Evolutionary conservation across 2,113 vertebrate genomes (phyloP), one percentile per base, ranked within the genome.

Genomic region (Paracanthobrama guichenoti): DNA sequence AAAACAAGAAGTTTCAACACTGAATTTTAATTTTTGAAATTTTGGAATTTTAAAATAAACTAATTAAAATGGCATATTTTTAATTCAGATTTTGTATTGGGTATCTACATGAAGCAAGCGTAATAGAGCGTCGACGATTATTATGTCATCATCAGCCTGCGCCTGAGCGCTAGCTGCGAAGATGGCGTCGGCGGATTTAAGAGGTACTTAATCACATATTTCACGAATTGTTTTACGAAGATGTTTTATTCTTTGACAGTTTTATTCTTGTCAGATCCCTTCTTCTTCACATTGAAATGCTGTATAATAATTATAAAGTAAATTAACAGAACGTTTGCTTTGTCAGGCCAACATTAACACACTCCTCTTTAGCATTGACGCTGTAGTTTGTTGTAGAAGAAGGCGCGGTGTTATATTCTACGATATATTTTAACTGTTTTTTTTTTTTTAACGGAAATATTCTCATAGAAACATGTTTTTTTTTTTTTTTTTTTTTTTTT

Each of bases 131-230:
- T 20, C 57, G 39, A 64, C 57, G 24, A 13, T 26, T 1, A 6
- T 46, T 24, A 2, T 22, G 79, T 67, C 60, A 48, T 48, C 48
- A 80, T 67, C 60, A 67, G 10, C 10, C 62, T 53, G 79, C 79
- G 79, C 26, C 79, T 28, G 24, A 11, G 5, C 11, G 9, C 1
- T 16, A 80, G 3, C 1, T 20, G 16, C 0, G 42, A 80, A 67
- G 62, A 80, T 80, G 79, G 77, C 77, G 77, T 66, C 79, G n/a
- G 60, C 35, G 14, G 79, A 67, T 64, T 67, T 80, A 67, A 80
- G 78, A 80, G 79, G 79, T 80, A 35, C 22, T 67, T 80, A 14
- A 35, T 57, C 6, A 22, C 26, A 13, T 3, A 28, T 79, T 64
- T 79, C 6, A 9, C 11, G 9, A 42, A 79, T 18, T 60, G 39